phyloP scores from a whole-genome alignment of 2,888 invertebrate genomes.

The Hedychridium roseum region DNA sequence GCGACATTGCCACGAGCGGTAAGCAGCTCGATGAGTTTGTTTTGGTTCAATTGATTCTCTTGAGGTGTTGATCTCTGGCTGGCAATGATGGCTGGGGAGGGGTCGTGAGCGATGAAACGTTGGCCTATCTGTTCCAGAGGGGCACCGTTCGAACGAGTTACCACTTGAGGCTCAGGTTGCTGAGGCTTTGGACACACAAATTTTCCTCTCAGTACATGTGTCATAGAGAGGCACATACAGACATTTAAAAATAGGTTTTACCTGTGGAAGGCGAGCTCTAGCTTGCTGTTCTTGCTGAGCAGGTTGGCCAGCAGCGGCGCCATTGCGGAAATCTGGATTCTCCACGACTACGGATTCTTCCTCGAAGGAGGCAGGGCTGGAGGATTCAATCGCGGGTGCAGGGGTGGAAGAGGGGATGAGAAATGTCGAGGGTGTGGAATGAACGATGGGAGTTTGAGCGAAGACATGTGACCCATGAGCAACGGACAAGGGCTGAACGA shows the following conservation, averaged over 20 bases:
- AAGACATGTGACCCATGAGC: constrained; percentile 13
- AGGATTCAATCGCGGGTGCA: constrained; percentile 21
- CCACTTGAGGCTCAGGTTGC: constrained; percentile 24
- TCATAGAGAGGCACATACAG: neutral
- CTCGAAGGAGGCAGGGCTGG: constrained; percentile 36
- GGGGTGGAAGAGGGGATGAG: constrained; percentile 30
- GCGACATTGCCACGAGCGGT: constrained; percentile 63
- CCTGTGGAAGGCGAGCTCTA: no score
- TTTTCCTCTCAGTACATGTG: neutral
- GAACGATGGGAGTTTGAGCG: constrained; percentile 44
- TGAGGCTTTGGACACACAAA: neutral
- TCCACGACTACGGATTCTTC: constrained; percentile 57
- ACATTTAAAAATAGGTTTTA: no score
- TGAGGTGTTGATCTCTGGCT: constrained; percentile 57
- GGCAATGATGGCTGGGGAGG: constrained; percentile 47
- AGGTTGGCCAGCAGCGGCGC: no score
- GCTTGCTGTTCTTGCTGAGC: no score
- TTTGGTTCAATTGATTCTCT: constrained; percentile 63
- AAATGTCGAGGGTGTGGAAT: constrained; percentile 53
- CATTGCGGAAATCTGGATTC: no score
- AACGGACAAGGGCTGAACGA: constrained; percentile 53
- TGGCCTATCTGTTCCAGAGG: constrained; percentile 35
- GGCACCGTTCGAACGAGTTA: constrained; percentile 39
- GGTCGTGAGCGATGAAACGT: constrained; percentile 44
- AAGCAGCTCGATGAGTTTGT: constrained; percentile 66